Evolutionary conservation across 2,888 invertebrate genomes (phyloP).

Genomic region (Hoplodrina ambigua): DNA sequence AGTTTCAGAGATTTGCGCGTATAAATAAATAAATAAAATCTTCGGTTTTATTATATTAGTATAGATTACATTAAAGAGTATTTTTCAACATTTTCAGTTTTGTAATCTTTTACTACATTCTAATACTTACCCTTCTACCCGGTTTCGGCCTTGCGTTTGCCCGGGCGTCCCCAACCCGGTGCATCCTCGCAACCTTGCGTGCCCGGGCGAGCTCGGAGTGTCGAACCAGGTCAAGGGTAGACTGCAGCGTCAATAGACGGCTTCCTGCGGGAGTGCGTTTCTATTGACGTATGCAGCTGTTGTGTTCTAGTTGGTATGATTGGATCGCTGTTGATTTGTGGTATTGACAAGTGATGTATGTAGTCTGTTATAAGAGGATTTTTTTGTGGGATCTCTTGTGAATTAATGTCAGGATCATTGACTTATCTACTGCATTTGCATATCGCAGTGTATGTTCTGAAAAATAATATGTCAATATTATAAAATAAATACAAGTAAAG

Average conservation of each 20-base stretch:
- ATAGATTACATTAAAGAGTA: no score
- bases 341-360: slow-evolving; percentile 30
- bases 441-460: no score
- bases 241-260: slow-evolving; percentile 42
- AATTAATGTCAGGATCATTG: not conserved
- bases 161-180: slow-evolving; percentile 23
- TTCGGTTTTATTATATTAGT: no score
- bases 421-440: no score
- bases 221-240: slow-evolving; percentile 55
- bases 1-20: no score
- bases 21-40: no score
- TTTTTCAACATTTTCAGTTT: not conserved
- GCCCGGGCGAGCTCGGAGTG: slow-evolving; percentile 33
- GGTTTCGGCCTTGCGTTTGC: slow-evolving; percentile 16
- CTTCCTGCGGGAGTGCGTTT: slow-evolving; percentile 49
- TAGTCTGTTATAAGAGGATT: not conserved
- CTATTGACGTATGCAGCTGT: slow-evolving; percentile 40
- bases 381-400: not conserved
- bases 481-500: no score
- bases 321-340: not conserved
- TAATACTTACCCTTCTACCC: not conserved
- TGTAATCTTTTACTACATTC: not conserved
- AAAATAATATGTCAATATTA: no score
- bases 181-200: slow-evolving; percentile 45
- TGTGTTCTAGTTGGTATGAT: slow-evolving; percentile 25